Evolutionary conservation across 2,797 vertebrate genomes (phyloP), one percentile per base, ranked within the genome.

Genomic region (Neosalanx taihuensis): DNA sequence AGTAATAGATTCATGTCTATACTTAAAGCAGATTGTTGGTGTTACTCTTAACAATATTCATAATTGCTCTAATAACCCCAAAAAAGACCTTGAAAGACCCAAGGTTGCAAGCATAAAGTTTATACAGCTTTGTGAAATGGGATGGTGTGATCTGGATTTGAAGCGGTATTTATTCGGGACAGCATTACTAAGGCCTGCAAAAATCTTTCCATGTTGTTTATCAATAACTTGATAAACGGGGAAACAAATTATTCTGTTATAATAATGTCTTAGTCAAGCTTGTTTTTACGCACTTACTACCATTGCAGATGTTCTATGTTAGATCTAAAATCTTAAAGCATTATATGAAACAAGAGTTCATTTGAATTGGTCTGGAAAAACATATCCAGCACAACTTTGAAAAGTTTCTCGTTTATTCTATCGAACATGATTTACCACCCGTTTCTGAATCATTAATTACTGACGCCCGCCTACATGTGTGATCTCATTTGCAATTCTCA

Each of bases 71-170:
- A 73, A 51, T 59, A 49, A 71, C 51, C 53, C 29, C 26, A 64
- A 33, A 41, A 57, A 65, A 35, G 23, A 37, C n/a, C 60, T 64
- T 20, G 65, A 51, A 46, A 56, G 66, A 57, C 59, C 59, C 35
- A 70, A 69, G 10, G 62, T 71, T 59, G 61, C 60, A 85, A 86
- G 88, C 87, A 69, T 72, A 79, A 59, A 13, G 73, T 87, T 82
- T 90, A 37, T 87, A 87, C 87, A 88, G 88, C 86, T 17, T 53
- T 46, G 13, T 85, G 82, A 74, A 77, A 66, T 82, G 81, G 69
- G 70, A 81, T 83, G 76, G 49, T 4, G 18, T 26, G 51, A 56
- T 53, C 5, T 56, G 41, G 41, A 72, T 58, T 64, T 72, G 57
- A 31, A 64, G 53, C 69, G 72, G 15, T 61, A 66, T 68, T 64